Base-by-base conservation (phyloP, 1,140 invertebrate species). In the Zophobas atratus region DNA sequence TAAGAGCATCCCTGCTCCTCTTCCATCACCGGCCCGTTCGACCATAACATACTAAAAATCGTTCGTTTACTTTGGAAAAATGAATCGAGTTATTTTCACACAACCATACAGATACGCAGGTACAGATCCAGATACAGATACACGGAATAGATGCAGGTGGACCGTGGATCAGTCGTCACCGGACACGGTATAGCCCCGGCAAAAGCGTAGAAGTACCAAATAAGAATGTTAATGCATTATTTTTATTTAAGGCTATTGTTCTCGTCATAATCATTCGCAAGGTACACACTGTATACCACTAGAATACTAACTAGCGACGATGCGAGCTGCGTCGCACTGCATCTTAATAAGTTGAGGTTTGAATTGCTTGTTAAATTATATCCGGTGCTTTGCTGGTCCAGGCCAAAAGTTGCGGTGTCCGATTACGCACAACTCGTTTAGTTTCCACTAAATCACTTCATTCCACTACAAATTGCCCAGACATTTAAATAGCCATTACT, bases 261-360 rank as follows among this genome's bases (percentile, higher is more conserved):
- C 56, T 67, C 48, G 63, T 70, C 48, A 77, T 77, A 77, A 55
- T 77, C 63, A 77, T 77, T 77, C 46, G 75, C 75, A 70, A 77
- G 60, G 49, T 70, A 77, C 53, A 77, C 75, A 77, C 63, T 55
- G 36, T 36, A 71, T 77, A 70, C 67, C 20, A 55, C 36, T 39
- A 34, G 75, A 51, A 77, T 77, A 77, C 67, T 77, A 77, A 77
- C 51, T 71, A 77, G 75, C 35, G n/a, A 20, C 55, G 35, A 71
- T 34, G 38, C 38, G 53, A 76, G 75, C 57, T 77, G 33, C 41
- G 63, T 70, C 36, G 70, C 56, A 56, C 55, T 77, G 72, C 72
- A 75, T 75, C 72, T 75, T 75, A 75, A 75, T 75, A 75, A 75
- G 72, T 57, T 60, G 38, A 75, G 72, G 53, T 75, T 75, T 75